Conservation (phyloP, 1,140 invertebrate species). For the Aphaenogaster ashmeadi region DNA sequence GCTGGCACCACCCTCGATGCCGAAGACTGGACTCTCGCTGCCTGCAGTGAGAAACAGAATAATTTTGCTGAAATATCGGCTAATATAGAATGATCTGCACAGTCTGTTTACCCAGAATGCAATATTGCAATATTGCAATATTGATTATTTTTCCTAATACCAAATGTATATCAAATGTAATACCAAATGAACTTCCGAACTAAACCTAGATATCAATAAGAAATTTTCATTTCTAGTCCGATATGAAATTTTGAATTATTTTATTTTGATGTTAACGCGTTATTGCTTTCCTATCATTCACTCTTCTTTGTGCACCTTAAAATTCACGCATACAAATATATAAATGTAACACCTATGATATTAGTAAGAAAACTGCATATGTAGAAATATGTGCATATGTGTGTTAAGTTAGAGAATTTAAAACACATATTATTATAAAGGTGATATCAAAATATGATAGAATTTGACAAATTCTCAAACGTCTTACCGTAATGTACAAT, state of each 20-base stretch:
- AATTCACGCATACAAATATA: neutral
- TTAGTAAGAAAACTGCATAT: neutral
- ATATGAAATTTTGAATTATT: neutral
- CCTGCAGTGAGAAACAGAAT: conserved; percentile 76
- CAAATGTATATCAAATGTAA: neutral
- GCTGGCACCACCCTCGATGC: conserved; percentile 76
- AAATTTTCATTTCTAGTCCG: neutral
- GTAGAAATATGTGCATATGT: neutral
- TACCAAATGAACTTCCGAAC: neutral
- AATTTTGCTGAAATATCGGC: neutral
- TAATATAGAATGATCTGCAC: neutral
- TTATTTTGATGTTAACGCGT: neutral
- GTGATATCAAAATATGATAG: neutral
- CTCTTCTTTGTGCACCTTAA: neutral
- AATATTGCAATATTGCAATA: neutral
- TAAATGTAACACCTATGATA: neutral
- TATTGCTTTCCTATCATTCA: neutral
- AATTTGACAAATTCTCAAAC: neutral
- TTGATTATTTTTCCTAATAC: neutral
- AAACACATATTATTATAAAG: conserved; percentile 7
- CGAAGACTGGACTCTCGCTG: conserved; percentile 85
- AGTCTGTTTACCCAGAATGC: neutral
- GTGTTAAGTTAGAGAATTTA: neutral
- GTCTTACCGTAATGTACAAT: neutral
- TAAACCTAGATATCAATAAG: conserved; percentile 4